Evolutionary conservation across 2,113 vertebrate genomes (phyloP).

Genomic region (Neolamprologus cancellatus): DNA sequence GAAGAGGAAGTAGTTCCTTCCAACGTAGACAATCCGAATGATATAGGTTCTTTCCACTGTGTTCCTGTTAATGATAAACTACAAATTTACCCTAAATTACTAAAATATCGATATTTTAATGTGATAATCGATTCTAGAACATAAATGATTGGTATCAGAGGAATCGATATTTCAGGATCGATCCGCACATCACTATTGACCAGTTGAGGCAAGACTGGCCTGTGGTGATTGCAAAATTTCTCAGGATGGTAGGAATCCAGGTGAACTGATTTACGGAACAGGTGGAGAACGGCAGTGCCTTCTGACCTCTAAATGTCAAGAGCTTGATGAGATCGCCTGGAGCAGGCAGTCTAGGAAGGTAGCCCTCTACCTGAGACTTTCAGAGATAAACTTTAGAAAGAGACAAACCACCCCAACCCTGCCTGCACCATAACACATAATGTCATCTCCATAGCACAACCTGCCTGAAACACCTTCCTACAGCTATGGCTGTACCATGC

Average conservation of each 20-base stretch:
- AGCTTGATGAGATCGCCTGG: background rate
- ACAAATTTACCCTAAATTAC: too few species aligned
- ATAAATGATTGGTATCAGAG: too few species aligned
- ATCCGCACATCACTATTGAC: too few species aligned
- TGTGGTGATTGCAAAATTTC: background rate
- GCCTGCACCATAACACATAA: background rate
- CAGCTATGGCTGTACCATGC: background rate
- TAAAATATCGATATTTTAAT: too few species aligned
- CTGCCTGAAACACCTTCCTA: background rate
- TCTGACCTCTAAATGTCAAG: background rate
- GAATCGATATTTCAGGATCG: too few species aligned
- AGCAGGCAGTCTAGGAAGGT: background rate
- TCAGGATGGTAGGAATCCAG: background rate
- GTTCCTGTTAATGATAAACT: too few species aligned
- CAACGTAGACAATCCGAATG: too few species aligned
- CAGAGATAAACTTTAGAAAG: background rate
- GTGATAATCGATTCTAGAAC: too few species aligned
- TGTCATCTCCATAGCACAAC: background rate
- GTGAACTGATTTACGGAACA: background rate
- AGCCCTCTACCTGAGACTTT: background rate
- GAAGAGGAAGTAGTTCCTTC: too few species aligned
- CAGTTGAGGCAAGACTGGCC: background rate
- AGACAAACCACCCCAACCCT: background rate
- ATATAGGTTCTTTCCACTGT: too few species aligned
- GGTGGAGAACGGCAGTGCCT: background rate